Conservation (phyloP, 2,797 vertebrate species). For the Rhinella marina region DNA sequence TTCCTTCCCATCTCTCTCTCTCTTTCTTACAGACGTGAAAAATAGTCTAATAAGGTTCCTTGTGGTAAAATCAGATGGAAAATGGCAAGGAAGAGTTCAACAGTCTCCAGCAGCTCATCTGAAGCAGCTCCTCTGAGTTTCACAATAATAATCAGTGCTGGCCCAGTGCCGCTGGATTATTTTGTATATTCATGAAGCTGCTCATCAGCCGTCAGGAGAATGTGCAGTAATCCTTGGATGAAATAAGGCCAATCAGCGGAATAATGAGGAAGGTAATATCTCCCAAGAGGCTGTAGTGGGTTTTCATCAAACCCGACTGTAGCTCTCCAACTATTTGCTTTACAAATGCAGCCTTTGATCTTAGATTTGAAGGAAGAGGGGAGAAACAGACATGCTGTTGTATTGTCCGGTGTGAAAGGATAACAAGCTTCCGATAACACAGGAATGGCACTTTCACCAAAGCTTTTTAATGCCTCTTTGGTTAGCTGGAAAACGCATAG, state of each 20-base stretch:
- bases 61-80: constrained; percentile 82
- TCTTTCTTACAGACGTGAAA: constrained; percentile 80
- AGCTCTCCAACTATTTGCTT: constrained; percentile 96
- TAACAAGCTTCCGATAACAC: constrained; percentile 71
- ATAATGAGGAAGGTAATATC: constrained; percentile 92
- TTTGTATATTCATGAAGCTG: constrained; percentile 88
- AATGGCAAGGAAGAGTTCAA: constrained; percentile 77
- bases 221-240: constrained; percentile 88
- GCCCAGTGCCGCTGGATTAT: constrained; percentile 84
- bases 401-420: constrained; percentile 76
- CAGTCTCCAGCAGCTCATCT: constrained; percentile 80
- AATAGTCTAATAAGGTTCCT: constrained; percentile 83
- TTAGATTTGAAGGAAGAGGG: constrained; percentile 90
- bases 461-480: constrained; percentile 73
- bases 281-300: constrained; percentile 84
- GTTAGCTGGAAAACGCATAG: constrained; percentile 70
- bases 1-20: constrained; percentile 60
- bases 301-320: constrained; percentile 89
- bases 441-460: constrained; percentile 63
- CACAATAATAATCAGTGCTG: constrained; percentile 85
- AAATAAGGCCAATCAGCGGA: constrained; percentile 90
- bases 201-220: constrained; percentile 87
- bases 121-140: constrained; percentile 78
- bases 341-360: constrained; percentile 99
- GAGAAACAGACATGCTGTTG: constrained; percentile 74